These are phyloP conservation scores for Craterocephalus amniculus DNA, from an alignment of 2,797 vertebrate species.

Conservation along the genomic window DNA sequence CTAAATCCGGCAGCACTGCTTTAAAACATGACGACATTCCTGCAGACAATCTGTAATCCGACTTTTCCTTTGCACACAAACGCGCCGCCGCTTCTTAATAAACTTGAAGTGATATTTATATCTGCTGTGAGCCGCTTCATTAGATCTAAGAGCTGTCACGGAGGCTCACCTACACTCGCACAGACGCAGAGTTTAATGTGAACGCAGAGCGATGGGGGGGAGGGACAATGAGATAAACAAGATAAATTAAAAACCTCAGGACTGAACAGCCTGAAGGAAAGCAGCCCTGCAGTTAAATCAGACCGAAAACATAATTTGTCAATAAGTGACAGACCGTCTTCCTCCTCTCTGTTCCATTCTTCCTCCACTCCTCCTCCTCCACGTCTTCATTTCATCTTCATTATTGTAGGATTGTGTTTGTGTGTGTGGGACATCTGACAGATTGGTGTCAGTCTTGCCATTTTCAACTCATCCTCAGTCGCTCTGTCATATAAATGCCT, in stretches of 20 bases:
- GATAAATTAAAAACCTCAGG: constrained; percentile 33
- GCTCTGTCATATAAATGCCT: constrained; percentile 49
- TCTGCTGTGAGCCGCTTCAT: constrained; percentile 31
- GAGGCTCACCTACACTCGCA: constrained; percentile 24
- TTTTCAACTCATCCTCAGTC: constrained; percentile 30
- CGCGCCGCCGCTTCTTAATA: constrained; percentile 19
- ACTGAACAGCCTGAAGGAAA: constrained; percentile 36
- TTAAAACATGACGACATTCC: constrained; percentile 25
- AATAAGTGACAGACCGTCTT: constrained; percentile 54
- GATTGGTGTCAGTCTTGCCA: constrained; percentile 77
- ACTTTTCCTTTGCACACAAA: background rate
- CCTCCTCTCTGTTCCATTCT: constrained; percentile 37
- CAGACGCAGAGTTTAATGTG: constrained; percentile 14
- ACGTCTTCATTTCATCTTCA: constrained; percentile 57
- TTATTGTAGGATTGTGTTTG: constrained; percentile 37
- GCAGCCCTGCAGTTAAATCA: constrained; percentile 23
- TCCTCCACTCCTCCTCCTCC: constrained; percentile 34
- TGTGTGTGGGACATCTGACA: constrained; percentile 59
- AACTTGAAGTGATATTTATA: constrained; percentile 47
- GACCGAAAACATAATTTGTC: constrained; percentile 45
- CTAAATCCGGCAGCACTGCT: constrained; percentile 23
- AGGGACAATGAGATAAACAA: constrained; percentile 54
- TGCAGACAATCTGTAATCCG: constrained; percentile 14
- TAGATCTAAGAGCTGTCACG: constrained; percentile 38
- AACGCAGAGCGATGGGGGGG: constrained; percentile 25